These are phyloP conservation scores for Microtus agrestis DNA, from an alignment of 2,797 vertebrate genomes.

Conservation along the genomic window DNA sequence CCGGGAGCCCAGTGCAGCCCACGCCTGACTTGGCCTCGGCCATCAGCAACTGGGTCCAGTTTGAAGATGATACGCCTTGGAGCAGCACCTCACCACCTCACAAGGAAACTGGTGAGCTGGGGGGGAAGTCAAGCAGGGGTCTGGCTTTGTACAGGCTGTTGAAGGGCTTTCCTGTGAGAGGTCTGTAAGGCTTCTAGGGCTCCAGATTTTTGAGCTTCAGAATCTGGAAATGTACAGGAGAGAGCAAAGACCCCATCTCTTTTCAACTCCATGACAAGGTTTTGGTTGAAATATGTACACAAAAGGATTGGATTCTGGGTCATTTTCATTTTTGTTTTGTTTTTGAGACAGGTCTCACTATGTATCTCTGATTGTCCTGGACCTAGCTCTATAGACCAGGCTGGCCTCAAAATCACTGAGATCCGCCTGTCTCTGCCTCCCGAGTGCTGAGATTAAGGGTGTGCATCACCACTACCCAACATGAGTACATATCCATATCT, in stretches of 20 bases:
- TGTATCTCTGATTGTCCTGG: background rate
- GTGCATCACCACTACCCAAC: background rate
- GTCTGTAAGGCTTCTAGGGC: background rate
- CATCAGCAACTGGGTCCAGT: slow-evolving; percentile 89
- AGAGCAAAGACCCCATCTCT: background rate
- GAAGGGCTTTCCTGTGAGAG: background rate
- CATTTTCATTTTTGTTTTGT: background rate
- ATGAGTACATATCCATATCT: too few relatives aligned
- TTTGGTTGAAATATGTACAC: background rate
- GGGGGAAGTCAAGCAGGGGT: background rate
- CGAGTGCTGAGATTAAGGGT: background rate
- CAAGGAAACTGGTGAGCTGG: slow-evolving; percentile 82
- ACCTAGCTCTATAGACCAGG: background rate
- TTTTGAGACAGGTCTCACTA: background rate
- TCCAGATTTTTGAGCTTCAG: background rate
- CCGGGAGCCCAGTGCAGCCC: slow-evolving; percentile 76
- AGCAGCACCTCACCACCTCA: slow-evolving; percentile 69
- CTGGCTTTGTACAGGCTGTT: background rate
- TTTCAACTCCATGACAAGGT: background rate
- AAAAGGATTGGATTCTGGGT: background rate
- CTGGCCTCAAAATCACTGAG: background rate
- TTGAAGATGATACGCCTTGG: slow-evolving; percentile 89
- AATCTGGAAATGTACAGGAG: background rate
- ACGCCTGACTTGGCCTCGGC: slow-evolving; percentile 81
- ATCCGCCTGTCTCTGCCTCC: background rate